Evolutionary conservation across 2,797 vertebrate genomes (phyloP).

Genomic region (Chaetophractus vellerosus): DNA sequence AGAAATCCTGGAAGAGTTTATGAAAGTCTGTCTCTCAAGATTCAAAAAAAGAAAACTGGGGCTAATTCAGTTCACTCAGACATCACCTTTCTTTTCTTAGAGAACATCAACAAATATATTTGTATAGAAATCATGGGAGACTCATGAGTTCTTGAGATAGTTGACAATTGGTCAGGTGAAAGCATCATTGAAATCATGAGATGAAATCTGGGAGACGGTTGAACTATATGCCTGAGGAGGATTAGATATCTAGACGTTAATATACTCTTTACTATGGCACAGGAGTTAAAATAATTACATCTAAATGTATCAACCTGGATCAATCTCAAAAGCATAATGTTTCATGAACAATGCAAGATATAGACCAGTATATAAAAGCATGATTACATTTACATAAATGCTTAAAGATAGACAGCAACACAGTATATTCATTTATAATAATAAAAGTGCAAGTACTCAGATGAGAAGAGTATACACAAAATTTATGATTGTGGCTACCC

Average conservation of each 20-base stretch:
- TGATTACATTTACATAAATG: background rate
- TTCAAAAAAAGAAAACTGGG: slow-evolving; percentile 63
- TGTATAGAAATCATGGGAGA: slow-evolving; percentile 17
- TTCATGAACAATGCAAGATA: background rate
- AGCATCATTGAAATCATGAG: slow-evolving; percentile 49
- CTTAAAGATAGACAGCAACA: background rate
- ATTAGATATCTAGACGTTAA: slow-evolving; percentile 32
- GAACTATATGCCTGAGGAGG: background rate
- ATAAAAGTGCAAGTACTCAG: background rate
- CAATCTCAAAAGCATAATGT: slow-evolving; percentile 47
- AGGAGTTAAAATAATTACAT: slow-evolving; percentile 57
- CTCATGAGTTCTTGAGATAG: background rate
- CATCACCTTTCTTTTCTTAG: slow-evolving; percentile 68
- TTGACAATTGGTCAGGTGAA: slow-evolving; percentile 30
- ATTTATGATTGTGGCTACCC: background rate
- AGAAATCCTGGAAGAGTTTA: slow-evolving; percentile 22
- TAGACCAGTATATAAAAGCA: background rate
- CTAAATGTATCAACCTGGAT: background rate
- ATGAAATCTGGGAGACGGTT: slow-evolving; percentile 48
- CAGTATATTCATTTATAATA: background rate
- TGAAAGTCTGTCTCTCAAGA: slow-evolving; percentile 77
- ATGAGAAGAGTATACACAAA: background rate
- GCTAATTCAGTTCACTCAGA: slow-evolving; percentile 71
- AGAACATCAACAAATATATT: slow-evolving; percentile 64
- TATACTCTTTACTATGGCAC: background rate